These are phyloP conservation scores for Tupaia tana DNA, from an alignment of 2,113 vertebrate species.

Conservation along the genomic window DNA sequence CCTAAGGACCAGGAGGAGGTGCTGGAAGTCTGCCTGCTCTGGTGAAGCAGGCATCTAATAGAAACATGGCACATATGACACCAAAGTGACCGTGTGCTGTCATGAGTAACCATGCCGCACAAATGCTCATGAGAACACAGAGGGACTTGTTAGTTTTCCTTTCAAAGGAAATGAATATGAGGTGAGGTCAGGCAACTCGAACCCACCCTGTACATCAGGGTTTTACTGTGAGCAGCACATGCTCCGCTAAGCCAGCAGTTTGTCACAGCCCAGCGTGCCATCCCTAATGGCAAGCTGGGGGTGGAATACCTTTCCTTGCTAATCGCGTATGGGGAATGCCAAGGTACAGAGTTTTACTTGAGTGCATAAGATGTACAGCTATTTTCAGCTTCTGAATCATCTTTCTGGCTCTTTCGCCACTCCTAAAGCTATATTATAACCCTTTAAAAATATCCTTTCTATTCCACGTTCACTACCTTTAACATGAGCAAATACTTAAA, in stretches of 20 bases:
- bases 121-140: background rate
- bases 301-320: conserved; percentile 81
- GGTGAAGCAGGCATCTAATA: background rate
- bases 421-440: conserved; percentile 73
- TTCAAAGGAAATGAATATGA: conserved; percentile 67
- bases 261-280: conserved; percentile 79
- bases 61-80: background rate
- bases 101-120: background rate
- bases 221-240: conserved; percentile 54
- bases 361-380: conserved; percentile 81
- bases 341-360: conserved; percentile 84
- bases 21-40: background rate
- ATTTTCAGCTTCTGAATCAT: conserved; percentile 87
- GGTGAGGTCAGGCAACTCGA: conserved; percentile 68
- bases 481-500: conserved; percentile 45
- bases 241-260: conserved; percentile 70
- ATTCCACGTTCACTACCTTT: conserved; percentile 58
- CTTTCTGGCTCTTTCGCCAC: conserved; percentile 73
- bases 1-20: background rate
- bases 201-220: conserved; percentile 70
- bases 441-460: conserved; percentile 52
- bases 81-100: background rate
- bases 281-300: conserved; percentile 83
- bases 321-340: conserved; percentile 82
- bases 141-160: conserved; percentile 38